Conservation (phyloP, 2,797 vertebrate species). For the Hydrocynus forskahlii region DNA sequence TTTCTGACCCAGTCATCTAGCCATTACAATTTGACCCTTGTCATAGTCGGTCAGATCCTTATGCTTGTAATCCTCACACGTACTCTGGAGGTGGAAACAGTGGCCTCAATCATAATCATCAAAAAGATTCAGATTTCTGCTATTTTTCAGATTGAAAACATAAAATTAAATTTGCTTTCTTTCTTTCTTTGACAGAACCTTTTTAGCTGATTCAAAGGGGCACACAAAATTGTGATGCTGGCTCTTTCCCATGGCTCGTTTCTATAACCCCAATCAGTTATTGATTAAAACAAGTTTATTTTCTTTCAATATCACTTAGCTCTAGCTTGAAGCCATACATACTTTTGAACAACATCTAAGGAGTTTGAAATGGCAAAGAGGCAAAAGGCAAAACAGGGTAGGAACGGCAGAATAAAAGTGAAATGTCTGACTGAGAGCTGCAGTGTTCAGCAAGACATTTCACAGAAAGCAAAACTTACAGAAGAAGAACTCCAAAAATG, state of each 20-base stretch:
- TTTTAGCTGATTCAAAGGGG: background rate
- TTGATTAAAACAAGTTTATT: slow-evolving; percentile 72
- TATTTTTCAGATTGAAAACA: background rate
- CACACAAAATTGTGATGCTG: background rate
- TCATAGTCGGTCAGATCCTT: too few species aligned
- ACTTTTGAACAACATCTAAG: slow-evolving; percentile 69
- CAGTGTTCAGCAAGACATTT: background rate
- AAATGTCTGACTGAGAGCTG: slow-evolving; percentile 14
- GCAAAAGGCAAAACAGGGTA: slow-evolving; percentile 52
- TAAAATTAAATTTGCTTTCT: background rate
- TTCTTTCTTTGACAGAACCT: background rate
- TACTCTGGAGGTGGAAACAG: background rate
- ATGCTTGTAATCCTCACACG: too few species aligned
- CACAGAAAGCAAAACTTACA: background rate
- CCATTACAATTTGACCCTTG: too few species aligned
- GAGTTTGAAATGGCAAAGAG: slow-evolving; percentile 53
- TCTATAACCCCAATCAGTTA: slow-evolving; percentile 45
- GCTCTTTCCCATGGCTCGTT: background rate
- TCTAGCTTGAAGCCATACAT: slow-evolving; percentile 77
- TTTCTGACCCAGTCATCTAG: too few species aligned
- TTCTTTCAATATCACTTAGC: slow-evolving; percentile 73
- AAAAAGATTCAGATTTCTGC: background rate
- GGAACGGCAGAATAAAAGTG: slow-evolving; percentile 21
- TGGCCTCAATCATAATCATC: background rate
- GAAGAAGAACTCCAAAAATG: background rate